phyloP scores from a whole-genome alignment of 1,140 invertebrate genomes.

The Heliconius himera region DNA sequence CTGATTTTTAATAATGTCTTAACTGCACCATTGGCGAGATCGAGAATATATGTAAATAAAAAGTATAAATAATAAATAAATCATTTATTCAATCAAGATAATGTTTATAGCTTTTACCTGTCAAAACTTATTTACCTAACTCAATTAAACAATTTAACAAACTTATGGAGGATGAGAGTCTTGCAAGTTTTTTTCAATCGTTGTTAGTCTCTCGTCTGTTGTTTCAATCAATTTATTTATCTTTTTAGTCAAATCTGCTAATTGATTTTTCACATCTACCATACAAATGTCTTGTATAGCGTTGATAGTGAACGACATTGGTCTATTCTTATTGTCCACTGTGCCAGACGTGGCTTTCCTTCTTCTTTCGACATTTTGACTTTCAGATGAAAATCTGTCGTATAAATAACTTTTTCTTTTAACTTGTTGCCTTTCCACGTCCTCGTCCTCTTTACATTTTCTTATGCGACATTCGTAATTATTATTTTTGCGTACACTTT shows the following conservation, averaged over 20 bases:
- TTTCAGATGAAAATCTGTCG: slow-evolving; percentile 67
- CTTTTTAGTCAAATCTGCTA: slow-evolving; percentile 68
- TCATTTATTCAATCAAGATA: not conserved
- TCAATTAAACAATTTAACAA: not conserved
- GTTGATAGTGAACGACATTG: slow-evolving; percentile 65
- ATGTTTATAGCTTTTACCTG: too few species aligned
- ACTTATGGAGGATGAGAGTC: slow-evolving; percentile 48
- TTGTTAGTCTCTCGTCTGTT: slow-evolving; percentile 61
- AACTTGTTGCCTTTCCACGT: slow-evolving; percentile 48
- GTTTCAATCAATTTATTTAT: slow-evolving; percentile 68
- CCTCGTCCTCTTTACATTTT: slow-evolving; percentile 60
- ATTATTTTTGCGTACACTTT: slow-evolving; percentile 77
- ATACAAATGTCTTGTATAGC: slow-evolving; percentile 76
- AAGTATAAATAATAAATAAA: not conserved
- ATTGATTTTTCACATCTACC: slow-evolving; percentile 72
- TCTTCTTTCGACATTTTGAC: slow-evolving; percentile 67
- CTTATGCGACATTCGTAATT: slow-evolving; percentile 74
- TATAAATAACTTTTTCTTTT: slow-evolving; percentile 76
- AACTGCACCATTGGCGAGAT: too few species aligned
- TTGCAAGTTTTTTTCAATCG: slow-evolving; percentile 65
- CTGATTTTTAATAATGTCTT: too few species aligned
- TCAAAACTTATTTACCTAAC: too few species aligned
- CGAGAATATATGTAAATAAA: not conserved
- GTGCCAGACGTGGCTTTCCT: slow-evolving; percentile 65
- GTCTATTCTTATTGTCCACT: slow-evolving; percentile 59